These are phyloP conservation scores for Caenorhabditis tropicalis DNA, from an alignment of 1,140 invertebrate genomes.

Conservation along the genomic window DNA sequence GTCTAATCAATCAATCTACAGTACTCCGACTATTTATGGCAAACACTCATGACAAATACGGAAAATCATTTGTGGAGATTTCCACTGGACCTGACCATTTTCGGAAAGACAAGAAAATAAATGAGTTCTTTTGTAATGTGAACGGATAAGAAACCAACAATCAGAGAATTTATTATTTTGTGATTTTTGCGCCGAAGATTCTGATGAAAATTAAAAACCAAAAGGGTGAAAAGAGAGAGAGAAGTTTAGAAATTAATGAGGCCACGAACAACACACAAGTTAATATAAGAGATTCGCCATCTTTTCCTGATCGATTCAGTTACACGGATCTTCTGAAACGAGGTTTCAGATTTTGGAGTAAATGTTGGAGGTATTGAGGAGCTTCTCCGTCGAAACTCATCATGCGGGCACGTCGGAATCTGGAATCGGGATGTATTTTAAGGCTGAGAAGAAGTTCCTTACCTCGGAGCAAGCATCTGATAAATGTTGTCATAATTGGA, in stretches of 20 bases:
- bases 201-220: constrained; percentile 34
- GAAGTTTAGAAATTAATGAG: neutral
- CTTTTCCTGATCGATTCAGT: neutral
- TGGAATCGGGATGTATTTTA: neutral
- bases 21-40: neutral
- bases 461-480: constrained; percentile 24
- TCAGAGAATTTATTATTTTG: constrained; percentile 35
- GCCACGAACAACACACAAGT: constrained; percentile 24
- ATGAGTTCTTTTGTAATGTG: too few species aligned
- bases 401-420: constrained; percentile 17
- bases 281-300: neutral
- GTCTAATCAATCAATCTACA: neutral
- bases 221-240: constrained; percentile 20
- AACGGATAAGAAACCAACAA: neutral
- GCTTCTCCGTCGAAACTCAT: constrained; percentile 32
- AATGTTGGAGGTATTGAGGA: constrained; percentile 29
- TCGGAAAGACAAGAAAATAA: too few species aligned
- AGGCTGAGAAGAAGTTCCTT: neutral
- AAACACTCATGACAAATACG: neutral
- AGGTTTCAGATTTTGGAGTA: constrained; percentile 26
- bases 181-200: constrained; percentile 31
- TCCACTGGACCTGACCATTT: too few species aligned
- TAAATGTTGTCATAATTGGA: constrained; percentile 21
- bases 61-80: too few species aligned
- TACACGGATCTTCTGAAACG: constrained; percentile 18